Evolutionary conservation across 2,113 vertebrate species (phyloP).

Genomic region (Sula dactylatra): DNA sequence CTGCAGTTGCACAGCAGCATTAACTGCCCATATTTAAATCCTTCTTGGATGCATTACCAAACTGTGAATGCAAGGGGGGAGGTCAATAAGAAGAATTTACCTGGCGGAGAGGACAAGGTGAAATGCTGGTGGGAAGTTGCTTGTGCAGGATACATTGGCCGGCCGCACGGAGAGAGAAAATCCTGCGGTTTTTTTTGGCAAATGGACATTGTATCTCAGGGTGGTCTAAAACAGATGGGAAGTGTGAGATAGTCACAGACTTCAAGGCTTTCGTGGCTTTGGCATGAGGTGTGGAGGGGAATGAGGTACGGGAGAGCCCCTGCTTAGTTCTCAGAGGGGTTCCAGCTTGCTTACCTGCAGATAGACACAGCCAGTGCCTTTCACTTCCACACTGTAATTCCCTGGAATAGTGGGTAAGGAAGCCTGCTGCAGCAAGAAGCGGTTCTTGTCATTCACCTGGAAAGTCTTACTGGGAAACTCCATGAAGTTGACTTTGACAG

Average conservation of each 20-base stretch:
- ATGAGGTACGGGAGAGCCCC: not conserved
- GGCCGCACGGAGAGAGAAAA: slow-evolving; percentile 30
- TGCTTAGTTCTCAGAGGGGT: not conserved
- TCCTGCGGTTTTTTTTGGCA: slow-evolving; percentile 46
- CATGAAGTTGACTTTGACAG: not conserved
- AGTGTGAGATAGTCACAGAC: not conserved
- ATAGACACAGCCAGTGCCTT: slow-evolving; percentile 66
- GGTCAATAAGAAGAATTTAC: slow-evolving; percentile 40
- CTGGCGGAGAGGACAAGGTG: slow-evolving; percentile 49
- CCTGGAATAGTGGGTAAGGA: slow-evolving; percentile 27
- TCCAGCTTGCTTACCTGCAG: slow-evolving; percentile 62
- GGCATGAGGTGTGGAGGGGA: not conserved
- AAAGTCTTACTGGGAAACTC: not conserved
- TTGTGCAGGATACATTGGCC: slow-evolving; percentile 9
- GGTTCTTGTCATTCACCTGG: slow-evolving; percentile 52
- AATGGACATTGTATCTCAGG: slow-evolving; percentile 64
- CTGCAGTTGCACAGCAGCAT: not conserved
- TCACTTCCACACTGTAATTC: slow-evolving; percentile 41
- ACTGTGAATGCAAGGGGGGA: not conserved
- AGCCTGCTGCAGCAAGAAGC: slow-evolving; percentile 60
- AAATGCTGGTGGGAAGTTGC: slow-evolving; percentile 26
- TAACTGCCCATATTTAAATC: not conserved
- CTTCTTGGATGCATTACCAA: not conserved
- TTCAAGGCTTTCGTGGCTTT: not conserved
- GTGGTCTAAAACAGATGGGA: slow-evolving; percentile 44